Evolutionary conservation across 2,797 vertebrate genomes (phyloP).

Genomic region (Lagorchestes hirsutus): DNA sequence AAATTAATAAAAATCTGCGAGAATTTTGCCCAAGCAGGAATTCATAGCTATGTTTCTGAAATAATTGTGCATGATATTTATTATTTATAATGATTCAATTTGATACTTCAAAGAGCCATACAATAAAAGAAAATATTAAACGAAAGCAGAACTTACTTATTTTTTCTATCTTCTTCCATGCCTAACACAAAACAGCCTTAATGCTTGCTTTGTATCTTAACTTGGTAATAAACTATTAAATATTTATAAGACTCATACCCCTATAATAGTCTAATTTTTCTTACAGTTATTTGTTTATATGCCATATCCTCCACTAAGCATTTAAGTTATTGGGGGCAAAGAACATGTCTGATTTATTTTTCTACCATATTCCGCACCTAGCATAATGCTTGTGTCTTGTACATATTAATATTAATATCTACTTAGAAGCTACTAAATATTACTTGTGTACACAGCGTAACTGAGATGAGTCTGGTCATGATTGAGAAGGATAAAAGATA

Average conservation of each 20-base stretch:
- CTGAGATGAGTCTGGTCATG: neutral
- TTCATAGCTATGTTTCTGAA: neutral
- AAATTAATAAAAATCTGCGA: neutral
- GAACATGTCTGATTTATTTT: neutral
- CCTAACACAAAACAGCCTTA: neutral
- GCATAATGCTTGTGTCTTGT: neutral
- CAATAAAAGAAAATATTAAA: neutral
- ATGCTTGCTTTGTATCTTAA: neutral
- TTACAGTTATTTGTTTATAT: neutral
- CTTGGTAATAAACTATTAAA: too few species aligned
- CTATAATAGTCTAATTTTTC: neutral
- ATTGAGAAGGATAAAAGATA: neutral
- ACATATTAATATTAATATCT: neutral
- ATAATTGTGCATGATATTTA: neutral
- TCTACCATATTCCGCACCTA: neutral
- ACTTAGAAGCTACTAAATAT: neutral
- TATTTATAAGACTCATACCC: neutral
- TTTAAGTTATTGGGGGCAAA: neutral
- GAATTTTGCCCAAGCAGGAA: neutral
- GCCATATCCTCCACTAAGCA: neutral
- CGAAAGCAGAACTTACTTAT: neutral
- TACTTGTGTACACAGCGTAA: neutral
- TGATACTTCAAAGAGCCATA: neutral
- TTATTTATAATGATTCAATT: neutral
- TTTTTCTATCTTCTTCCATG: neutral